Base-by-base conservation (phyloP, 64 coral and sea anemone species). In the Stylophora pistillata region DNA sequence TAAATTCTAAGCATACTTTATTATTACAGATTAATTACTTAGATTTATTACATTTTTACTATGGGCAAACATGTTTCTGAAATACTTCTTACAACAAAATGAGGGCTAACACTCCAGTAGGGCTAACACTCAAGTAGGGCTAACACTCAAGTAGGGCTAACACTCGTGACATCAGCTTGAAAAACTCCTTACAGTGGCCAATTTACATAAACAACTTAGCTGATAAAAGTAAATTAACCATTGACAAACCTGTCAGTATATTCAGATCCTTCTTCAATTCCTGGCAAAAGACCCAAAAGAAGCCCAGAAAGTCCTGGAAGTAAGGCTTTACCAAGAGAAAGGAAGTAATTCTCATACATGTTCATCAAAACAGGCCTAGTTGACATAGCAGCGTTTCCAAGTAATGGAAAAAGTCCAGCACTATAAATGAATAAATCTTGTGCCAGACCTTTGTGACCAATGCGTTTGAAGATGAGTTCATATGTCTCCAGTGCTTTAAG, bases 401-500 rank as follows among this genome's bases (percentile, higher is more conserved):
- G 81, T 62, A 98, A 27, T 6, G 96, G 96, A 78, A 98, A 98
- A 30, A 98, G 56, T 7, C 96, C 96, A 62, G 89, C 89, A 55
- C 92, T 94, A 53, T 98, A 98, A 10, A 94, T 92, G 71, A 98
- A 95, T 64, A 98, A 86, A 78, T 98, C 96, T 63, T 98, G 96
- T 9, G 92, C 79, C 41, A 98, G 93, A 12, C 96, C 89, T 81
- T 92, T 94, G 55, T 18, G 88, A 28, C 96, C 96, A 64, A 98
- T 91, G 12, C 96, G 86, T 55, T 82, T 92, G 86, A 98, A 98
- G 72, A 98, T 94, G 20, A 98, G 90, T 52, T 98, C 93, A 56
- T 98, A 98, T 0, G 96, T 98, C 71, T 98, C 96, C 23, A 98
- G 69, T 18, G 96, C 96, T 30, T 98, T 98, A 0, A 98, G 89